Conservation (phyloP, 2,113 vertebrate species). For the Planiliza haematocheilus region DNA sequence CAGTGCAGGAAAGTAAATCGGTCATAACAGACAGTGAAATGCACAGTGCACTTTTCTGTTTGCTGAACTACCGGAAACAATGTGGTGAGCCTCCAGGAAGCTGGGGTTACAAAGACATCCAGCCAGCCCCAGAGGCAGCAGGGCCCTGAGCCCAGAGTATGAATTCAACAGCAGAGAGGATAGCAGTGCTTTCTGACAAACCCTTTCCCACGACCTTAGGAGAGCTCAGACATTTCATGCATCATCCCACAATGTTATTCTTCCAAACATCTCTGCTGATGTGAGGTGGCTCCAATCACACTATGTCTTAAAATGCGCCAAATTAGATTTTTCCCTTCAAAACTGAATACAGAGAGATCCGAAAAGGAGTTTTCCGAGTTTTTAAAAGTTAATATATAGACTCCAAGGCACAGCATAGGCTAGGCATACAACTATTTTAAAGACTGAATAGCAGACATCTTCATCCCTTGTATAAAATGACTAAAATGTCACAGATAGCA, state of each 20-base stretch:
- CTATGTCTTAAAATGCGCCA: neutral
- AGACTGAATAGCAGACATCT: no score
- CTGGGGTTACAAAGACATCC: slow-evolving; percentile 37
- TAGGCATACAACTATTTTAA: neutral
- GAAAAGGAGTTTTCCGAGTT: no score
- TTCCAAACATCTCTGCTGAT: slow-evolving; percentile 33
- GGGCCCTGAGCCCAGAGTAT: neutral
- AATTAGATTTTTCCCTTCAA: neutral
- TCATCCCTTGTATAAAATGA: no score
- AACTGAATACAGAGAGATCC: neutral
- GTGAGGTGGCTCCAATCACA: neutral
- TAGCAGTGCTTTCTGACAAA: slow-evolving; percentile 2
- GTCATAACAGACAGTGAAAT: slow-evolving; percentile 7
- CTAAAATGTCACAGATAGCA: no score
- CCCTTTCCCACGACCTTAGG: slow-evolving; percentile 66
- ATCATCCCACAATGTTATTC: slow-evolving; percentile 26
- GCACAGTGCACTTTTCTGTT: slow-evolving; percentile 17
- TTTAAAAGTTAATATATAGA: neutral
- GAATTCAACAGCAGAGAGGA: slow-evolving; percentile 23
- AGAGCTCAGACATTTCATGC: slow-evolving; percentile 17
- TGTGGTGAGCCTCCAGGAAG: slow-evolving; percentile 51
- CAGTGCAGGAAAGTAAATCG: neutral
- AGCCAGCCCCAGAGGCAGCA: slow-evolving; percentile 8
- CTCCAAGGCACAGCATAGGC: neutral
- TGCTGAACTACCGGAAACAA: slow-evolving; percentile 58